Evolutionary conservation across 2,797 vertebrate genomes (phyloP).

Genomic region (Naso thynnoides): DNA sequence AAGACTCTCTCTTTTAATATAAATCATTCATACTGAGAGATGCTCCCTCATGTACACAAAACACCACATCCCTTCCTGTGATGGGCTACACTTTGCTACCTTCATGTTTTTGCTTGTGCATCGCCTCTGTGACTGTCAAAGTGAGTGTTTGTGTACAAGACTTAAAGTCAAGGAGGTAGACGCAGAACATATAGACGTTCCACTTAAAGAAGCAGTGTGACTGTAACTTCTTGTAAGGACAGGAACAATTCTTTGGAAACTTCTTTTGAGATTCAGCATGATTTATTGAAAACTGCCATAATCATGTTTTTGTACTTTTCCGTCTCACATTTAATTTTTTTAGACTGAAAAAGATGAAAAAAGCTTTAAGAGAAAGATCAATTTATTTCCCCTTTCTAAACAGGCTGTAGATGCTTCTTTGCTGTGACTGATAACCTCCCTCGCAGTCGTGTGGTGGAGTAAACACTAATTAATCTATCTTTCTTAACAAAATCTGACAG

Average conservation of each 20-base stretch:
- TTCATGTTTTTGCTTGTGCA: constrained; percentile 74
- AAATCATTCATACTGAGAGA: constrained; percentile 83
- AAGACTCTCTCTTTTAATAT: constrained; percentile 77
- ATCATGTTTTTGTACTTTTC: neutral
- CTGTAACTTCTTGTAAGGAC: neutral
- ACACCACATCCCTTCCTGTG: constrained; percentile 67
- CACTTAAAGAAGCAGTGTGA: neutral
- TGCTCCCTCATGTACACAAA: constrained; percentile 82
- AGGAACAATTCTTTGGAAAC: neutral
- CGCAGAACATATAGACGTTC: neutral
- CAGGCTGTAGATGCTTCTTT: constrained; percentile 19
- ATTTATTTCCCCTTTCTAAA: constrained; percentile 36
- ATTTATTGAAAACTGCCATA: neutral
- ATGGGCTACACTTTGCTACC: constrained; percentile 78
- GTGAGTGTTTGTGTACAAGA: constrained; percentile 40
- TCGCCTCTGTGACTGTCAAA: constrained; percentile 57
- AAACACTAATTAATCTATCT: constrained; percentile 51
- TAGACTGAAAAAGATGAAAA: neutral
- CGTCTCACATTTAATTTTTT: neutral
- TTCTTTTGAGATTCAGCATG: neutral
- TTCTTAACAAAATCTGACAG: constrained; percentile 44
- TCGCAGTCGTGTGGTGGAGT: constrained; percentile 21
- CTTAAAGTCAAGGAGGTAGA: constrained; percentile 35
- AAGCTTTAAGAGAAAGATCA: constrained; percentile 3
- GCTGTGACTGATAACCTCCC: constrained; percentile 17